Evolutionary conservation across 2,113 vertebrate species (phyloP), one percentile per base, ranked within the genome.

Genomic region (Eurypyga helias): DNA sequence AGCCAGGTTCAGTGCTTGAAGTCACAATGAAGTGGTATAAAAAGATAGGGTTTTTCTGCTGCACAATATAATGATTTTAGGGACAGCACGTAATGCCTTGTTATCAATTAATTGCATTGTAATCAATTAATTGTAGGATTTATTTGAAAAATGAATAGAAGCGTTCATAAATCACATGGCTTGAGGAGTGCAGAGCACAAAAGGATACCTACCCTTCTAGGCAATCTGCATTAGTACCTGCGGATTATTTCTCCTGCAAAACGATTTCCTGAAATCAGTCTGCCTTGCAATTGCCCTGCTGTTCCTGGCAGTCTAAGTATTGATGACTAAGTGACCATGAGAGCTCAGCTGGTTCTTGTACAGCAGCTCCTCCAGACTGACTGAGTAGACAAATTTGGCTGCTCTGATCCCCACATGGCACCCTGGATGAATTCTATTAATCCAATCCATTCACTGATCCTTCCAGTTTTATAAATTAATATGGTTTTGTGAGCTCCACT

Each of bases 271-370:
- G 83, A 91, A 77, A 81, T 83, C 72, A 36, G 64, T 71, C 71
- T 89, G 51, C 64, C 64, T 90, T 9, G 1, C 67, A 61, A 88
- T 43, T 81, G 69, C 15, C 43, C 89, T 87, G 72, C 58, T 92
- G 28, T 71, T 91, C 95, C 48, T 73, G 77, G 67, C 83, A 87
- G 34, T 46, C 55, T 62, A 75, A 70, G 54, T 81, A 92, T 87
- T 86, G 73, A 92, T 87, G 86, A 89, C 64, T 87, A 84, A 95
- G 64, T 91, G 91, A 94, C 64, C 46, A 84, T 66, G 55, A 95
- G 79, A 90, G 38, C 75, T 90, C 88, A 77, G 67, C 24, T 88
- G 66, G 62, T 69, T 92, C 89, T 92, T 76, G 17, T 83, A 16
- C 62, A 89, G 45, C 36, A 70, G 16, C 76, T 96, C 58, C 66